Conservation (phyloP, 2,113 vertebrate genomes). For the Urocitellus parryii region DNA sequence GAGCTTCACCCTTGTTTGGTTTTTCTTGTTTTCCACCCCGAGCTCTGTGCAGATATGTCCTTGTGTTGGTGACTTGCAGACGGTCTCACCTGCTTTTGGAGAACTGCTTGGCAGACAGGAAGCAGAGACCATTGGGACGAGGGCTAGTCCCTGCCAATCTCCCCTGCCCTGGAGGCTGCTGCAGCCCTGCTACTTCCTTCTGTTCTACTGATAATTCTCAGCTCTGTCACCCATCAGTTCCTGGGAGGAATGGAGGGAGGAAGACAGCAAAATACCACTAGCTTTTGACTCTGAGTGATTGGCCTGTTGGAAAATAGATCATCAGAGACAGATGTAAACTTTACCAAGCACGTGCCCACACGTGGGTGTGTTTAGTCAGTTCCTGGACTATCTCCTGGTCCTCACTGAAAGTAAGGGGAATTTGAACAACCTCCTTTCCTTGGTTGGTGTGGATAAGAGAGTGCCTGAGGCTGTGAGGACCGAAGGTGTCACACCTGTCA, state of each 20-base stretch:
- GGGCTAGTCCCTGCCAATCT: not conserved
- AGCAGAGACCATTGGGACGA: not conserved
- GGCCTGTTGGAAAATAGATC: not conserved
- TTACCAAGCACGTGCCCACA: not conserved
- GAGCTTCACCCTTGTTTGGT: not conserved
- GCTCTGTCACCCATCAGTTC: not conserved
- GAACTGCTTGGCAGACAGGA: not conserved
- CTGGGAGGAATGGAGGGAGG: not conserved
- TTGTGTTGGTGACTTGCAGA: not conserved
- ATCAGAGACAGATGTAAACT: not conserved
- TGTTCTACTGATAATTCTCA: not conserved
- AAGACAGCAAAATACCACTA: not conserved
- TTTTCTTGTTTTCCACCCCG: not conserved
- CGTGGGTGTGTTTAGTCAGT: not conserved
- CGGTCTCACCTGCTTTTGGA: not conserved
- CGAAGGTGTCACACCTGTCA: not conserved
- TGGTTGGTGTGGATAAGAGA: not conserved
- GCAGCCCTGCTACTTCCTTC: not conserved
- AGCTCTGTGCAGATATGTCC: not conserved
- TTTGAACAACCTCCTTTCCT: not conserved
- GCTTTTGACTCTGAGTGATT: not conserved
- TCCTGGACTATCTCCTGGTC: not conserved
- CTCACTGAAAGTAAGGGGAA: not conserved
- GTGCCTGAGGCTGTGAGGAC: not conserved
- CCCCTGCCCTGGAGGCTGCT: not conserved